Evolutionary conservation across 2,113 vertebrate species (phyloP).

Genomic region (Esox niger): DNA sequence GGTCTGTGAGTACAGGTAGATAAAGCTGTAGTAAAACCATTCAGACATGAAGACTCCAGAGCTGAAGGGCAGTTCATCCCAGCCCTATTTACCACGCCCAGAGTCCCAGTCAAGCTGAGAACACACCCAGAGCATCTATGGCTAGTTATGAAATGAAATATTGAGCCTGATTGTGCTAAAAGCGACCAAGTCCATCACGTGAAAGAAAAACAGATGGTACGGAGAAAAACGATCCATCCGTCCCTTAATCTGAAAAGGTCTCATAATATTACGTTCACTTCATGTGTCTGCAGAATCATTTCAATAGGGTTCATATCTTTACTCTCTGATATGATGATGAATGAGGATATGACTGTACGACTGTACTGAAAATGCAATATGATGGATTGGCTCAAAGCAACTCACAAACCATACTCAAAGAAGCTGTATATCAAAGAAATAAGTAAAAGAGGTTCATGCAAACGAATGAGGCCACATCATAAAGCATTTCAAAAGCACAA

Average conservation of each 20-base stretch:
- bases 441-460: slow-evolving; percentile 61
- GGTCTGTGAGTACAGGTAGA: slow-evolving; percentile 1
- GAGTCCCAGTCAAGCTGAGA: slow-evolving; percentile 17
- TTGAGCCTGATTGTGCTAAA: no score
- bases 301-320: slow-evolving; percentile 84
- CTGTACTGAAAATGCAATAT: slow-evolving; percentile 57
- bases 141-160: neutral
- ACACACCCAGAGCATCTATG: slow-evolving; percentile 24
- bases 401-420: slow-evolving; percentile 47
- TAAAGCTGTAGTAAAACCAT: neutral
- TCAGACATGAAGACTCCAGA: slow-evolving; percentile 17
- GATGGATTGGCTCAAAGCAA: slow-evolving; percentile 50
- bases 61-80: neutral
- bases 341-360: slow-evolving; percentile 65
- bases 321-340: slow-evolving; percentile 72
- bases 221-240: slow-evolving; percentile 15
- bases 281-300: slow-evolving; percentile 56
- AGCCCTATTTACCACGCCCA: slow-evolving; percentile 14
- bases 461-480: slow-evolving; percentile 40
- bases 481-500: neutral
- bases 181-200: no score
- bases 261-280: slow-evolving; percentile 22
- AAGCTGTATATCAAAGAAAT: slow-evolving; percentile 50
- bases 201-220: neutral
- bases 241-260: slow-evolving; percentile 35